These are phyloP conservation scores for Tachysurus vachellii DNA, from an alignment of 2,113 vertebrate genomes.

Conservation along the genomic window DNA sequence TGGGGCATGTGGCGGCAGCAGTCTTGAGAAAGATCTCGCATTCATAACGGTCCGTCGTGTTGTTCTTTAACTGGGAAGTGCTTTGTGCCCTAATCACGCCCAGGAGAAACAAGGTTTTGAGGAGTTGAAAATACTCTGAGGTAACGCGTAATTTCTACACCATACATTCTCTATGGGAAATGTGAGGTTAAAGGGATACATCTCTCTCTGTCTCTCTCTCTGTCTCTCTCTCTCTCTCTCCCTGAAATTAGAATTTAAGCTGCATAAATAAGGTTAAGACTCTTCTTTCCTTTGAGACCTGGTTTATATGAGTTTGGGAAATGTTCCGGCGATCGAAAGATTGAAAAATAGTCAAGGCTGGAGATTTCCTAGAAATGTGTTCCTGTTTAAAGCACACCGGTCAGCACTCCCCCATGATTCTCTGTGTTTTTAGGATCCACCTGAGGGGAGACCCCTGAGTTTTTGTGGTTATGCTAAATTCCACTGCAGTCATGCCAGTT, in stretches of 20 bases:
- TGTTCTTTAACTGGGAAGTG: conserved; percentile 45
- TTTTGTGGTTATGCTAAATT: conserved; percentile 51
- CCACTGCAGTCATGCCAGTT: conserved; percentile 37
- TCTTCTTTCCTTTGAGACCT: conserved; percentile 39
- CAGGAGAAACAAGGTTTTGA: conserved; percentile 31
- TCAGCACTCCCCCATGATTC: conserved; percentile 9
- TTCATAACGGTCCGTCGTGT: conserved; percentile 20
- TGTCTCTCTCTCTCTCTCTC: background rate
- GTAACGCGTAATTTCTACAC: conserved; percentile 30
- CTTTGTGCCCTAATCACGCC: conserved; percentile 39
- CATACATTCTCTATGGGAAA: conserved; percentile 27
- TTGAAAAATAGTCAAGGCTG: conserved; percentile 45
- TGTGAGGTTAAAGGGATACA: conserved; percentile 11
- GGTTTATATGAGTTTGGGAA: conserved; percentile 33
- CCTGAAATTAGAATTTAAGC: conserved; percentile 41
- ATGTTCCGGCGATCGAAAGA: conserved; percentile 35
- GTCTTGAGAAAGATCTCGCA: conserved; percentile 36
- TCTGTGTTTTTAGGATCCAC: conserved; percentile 45
- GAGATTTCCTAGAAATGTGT: conserved; percentile 35
- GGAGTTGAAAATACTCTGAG: conserved; percentile 42
- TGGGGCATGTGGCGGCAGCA: conserved; percentile 21
- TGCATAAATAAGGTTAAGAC: conserved; percentile 30
- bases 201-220: conserved; percentile 12
- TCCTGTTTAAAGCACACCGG: conserved; percentile 39
- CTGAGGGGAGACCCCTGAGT: conserved; percentile 42